These are phyloP conservation scores for Drosophila longiperda DNA, from an alignment of 2,888 invertebrate genomes.

Conservation along the genomic window DNA sequence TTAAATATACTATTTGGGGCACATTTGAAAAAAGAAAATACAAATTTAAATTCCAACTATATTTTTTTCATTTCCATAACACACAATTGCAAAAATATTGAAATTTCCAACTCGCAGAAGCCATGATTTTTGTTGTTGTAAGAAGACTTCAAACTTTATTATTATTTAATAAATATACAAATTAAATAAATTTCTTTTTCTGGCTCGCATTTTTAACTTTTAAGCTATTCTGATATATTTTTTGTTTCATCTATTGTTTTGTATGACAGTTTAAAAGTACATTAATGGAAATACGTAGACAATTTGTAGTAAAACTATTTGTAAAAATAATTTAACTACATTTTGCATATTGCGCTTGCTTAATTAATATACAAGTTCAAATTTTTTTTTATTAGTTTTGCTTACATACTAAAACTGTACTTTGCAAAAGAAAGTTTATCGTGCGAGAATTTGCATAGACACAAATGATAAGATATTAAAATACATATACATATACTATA, in stretches of 20 bases:
- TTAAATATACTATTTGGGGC: conserved; percentile 8
- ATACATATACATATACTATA: conserved; percentile 34
- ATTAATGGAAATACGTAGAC: conserved; percentile 6
- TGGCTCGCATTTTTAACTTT: conserved; percentile 49
- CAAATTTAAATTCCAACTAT: conserved; percentile 16
- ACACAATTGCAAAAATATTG: conserved; percentile 21
- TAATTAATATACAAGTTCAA: conserved; percentile 23
- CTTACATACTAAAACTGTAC: conserved; percentile 35
- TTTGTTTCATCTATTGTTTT: conserved; percentile 7
- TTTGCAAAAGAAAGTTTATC: conserved; percentile 30
- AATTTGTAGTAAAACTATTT: conserved; percentile 13
- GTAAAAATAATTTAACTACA: conserved; percentile 22
- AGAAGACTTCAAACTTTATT: conserved; percentile 43
- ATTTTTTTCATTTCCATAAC: conserved; percentile 18
- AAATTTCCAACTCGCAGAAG: conserved; percentile 23
- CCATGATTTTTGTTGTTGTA: conserved; percentile 28
- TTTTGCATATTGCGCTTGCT: conserved; percentile 18
- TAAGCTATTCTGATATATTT: conserved; percentile 21
- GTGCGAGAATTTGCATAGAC: conserved; percentile 37
- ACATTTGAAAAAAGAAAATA: conserved; percentile 3
- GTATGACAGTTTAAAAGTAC: conserved; percentile 43
- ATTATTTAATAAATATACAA: conserved; percentile 30
- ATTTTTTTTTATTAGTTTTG: conserved; percentile 17
- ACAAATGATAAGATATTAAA: conserved; percentile 52
- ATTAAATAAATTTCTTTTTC: conserved; percentile 29